Evolutionary conservation across 2,888 invertebrate genomes (phyloP).

Genomic region (Fabriciana adippe): DNA sequence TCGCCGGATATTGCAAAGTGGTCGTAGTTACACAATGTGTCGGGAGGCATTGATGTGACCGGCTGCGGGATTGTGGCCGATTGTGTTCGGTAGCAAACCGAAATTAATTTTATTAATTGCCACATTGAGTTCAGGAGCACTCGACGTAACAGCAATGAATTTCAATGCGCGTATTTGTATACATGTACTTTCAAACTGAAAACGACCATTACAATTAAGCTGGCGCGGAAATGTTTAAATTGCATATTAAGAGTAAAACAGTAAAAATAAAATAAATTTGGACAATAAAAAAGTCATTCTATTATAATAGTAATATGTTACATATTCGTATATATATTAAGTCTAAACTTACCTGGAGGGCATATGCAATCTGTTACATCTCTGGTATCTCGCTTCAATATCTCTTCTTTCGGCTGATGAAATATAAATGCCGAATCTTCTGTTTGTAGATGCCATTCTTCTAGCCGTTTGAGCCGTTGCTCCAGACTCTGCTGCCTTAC

Average conservation of each 20-base stretch:
- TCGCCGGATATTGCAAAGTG: constrained; percentile 80
- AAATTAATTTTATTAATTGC: constrained; percentile 46
- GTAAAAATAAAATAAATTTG: neutral
- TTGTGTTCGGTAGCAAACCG: constrained; percentile 45
- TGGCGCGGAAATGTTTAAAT: constrained; percentile 25
- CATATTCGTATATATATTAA: constrained; percentile 14
- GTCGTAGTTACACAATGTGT: constrained; percentile 69
- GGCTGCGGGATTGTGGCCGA: constrained; percentile 52
- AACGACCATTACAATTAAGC: constrained; percentile 37
- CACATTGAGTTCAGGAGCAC: constrained; percentile 37
- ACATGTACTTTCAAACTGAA: constrained; percentile 25
- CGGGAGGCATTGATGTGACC: constrained; percentile 64
- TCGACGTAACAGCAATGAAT: constrained; percentile 26
- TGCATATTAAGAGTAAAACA: constrained; percentile 5
- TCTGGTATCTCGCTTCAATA: constrained; percentile 60
- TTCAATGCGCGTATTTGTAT: constrained; percentile 25
- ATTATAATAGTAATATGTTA: no score
- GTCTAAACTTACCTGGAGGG: constrained; percentile 66
- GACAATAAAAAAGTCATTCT: no score
- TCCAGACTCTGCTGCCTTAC: constrained; percentile 70
- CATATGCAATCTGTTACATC: constrained; percentile 72
- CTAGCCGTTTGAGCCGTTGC: constrained; percentile 63
- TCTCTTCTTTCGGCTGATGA: constrained; percentile 46
- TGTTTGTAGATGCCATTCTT: constrained; percentile 52
- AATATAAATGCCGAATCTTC: constrained; percentile 45